Percentiles rank a stretch among this genome's conserved stretches.
Conservation (phyloP, 2,888 invertebrate genomes). For the Helicoverpa assulta region DNA sequence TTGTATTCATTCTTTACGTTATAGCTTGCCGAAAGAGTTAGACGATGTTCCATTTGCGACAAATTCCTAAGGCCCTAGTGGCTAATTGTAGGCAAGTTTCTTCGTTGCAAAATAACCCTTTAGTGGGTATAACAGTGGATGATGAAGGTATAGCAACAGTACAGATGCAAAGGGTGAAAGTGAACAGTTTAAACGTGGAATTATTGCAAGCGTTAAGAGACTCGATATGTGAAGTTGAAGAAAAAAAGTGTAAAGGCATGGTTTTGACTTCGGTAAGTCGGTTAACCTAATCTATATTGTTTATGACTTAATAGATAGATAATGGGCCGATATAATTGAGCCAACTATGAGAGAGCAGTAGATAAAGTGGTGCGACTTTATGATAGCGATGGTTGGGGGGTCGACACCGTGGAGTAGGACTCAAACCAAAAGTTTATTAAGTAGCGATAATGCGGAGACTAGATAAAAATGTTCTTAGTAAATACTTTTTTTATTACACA, state of each 20-base stretch:
- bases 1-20: not conserved
- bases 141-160: conserved; percentile 92
- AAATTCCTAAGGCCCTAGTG: not conserved
- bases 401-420: too few species aligned
- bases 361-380: too few species aligned
- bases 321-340: too few species aligned
- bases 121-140: conserved; percentile 66
- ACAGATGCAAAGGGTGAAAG: conserved; percentile 92
- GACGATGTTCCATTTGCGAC: conserved; percentile 27
- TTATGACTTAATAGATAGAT: too few species aligned
- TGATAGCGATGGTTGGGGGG: too few species aligned
- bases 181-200: conserved; percentile 93
- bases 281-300: too few species aligned
- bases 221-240: conserved; percentile 90
- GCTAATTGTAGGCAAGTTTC: conserved; percentile 4
- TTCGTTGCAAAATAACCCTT: conserved; percentile 17
- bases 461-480: too few species aligned
- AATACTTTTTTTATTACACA: too few species aligned
- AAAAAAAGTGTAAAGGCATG: conserved; percentile 91
- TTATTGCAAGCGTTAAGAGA: conserved; percentile 90
- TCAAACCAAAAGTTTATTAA: too few species aligned
- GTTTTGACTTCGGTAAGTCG: conserved; percentile 93
- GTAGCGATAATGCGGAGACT: too few species aligned
- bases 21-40: not conserved
- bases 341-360: too few species aligned